Conservation (phyloP, 2,113 vertebrate genomes). For the Pseudonaja textilis region DNA sequence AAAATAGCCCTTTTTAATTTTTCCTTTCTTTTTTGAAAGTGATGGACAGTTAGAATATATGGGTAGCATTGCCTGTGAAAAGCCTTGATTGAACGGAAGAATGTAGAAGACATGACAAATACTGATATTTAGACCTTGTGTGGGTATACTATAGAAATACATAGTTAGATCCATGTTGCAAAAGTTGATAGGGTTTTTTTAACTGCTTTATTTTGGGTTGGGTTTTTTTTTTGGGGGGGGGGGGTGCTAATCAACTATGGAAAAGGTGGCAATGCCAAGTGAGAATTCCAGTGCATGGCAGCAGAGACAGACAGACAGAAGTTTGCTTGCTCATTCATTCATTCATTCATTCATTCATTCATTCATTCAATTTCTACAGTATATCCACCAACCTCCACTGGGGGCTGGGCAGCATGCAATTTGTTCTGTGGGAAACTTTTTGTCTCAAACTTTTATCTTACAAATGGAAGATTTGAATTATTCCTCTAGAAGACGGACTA, state of each 20-base stretch:
- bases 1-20: neutral
- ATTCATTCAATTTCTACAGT: neutral
- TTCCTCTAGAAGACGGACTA: constrained; percentile 68
- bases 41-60: constrained; percentile 3
- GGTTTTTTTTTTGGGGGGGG: too few relatives aligned
- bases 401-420: neutral
- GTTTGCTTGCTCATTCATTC: too few relatives aligned
- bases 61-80: constrained; percentile 1
- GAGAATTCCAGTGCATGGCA: neutral
- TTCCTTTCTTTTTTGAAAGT: neutral
- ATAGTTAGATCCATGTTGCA: neutral
- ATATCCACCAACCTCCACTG: neutral
- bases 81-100: neutral
- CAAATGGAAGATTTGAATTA: constrained; percentile 70
- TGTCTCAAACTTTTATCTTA: constrained; percentile 57
- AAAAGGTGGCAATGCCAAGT: neutral
- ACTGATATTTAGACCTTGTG: constrained; percentile 24
- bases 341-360: too few relatives aligned
- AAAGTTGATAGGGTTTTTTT: neutral
- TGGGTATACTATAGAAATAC: neutral
- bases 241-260: neutral
- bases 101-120: neutral
- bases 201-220: neutral
- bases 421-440: neutral
- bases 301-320: neutral